Evolutionary conservation across 2,888 invertebrate genomes (phyloP).

Genomic region (Nemapogon koenigi): DNA sequence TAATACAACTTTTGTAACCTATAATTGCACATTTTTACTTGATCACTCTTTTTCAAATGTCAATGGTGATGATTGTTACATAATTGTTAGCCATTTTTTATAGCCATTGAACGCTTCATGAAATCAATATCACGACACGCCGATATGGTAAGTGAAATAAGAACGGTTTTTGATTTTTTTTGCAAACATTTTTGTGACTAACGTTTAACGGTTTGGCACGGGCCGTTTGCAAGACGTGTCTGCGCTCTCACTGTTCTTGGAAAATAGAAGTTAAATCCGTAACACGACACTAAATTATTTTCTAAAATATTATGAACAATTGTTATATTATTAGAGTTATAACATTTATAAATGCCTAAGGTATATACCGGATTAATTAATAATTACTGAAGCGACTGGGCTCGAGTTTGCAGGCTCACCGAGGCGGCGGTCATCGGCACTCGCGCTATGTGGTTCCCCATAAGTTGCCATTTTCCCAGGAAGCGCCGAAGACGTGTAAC

Average conservation of each 20-base stretch:
- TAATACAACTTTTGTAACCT: not conserved
- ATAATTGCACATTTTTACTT: not conserved
- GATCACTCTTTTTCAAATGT: not conserved
- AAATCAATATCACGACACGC: slow-evolving; percentile 49
- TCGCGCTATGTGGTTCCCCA: slow-evolving; percentile 52
- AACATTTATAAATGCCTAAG: no score
- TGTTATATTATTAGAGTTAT: no score
- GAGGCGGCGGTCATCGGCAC: slow-evolving; percentile 46
- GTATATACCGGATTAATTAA: no score
- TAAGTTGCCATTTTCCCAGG: slow-evolving; percentile 62
- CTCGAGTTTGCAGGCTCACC: slow-evolving; percentile 6
- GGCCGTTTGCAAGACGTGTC: no score
- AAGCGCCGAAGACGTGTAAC: slow-evolving; percentile 30
- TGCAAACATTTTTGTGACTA: slow-evolving; percentile 41
- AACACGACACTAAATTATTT: no score
- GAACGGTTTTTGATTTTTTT: slow-evolving; percentile 49
- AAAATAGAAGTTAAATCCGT: no score
- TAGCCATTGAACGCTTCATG: slow-evolving; percentile 37
- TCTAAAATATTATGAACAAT: no score
- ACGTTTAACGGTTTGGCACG: slow-evolving; percentile 46
- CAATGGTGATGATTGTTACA: slow-evolving; percentile 25
- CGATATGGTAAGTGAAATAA: slow-evolving; percentile 52
- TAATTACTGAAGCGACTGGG: no score
- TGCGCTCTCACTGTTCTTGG: no score
- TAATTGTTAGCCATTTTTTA: slow-evolving; percentile 37